Evolutionary conservation across 2,797 vertebrate genomes (phyloP).

Genomic region (Artibeus lituratus): DNA sequence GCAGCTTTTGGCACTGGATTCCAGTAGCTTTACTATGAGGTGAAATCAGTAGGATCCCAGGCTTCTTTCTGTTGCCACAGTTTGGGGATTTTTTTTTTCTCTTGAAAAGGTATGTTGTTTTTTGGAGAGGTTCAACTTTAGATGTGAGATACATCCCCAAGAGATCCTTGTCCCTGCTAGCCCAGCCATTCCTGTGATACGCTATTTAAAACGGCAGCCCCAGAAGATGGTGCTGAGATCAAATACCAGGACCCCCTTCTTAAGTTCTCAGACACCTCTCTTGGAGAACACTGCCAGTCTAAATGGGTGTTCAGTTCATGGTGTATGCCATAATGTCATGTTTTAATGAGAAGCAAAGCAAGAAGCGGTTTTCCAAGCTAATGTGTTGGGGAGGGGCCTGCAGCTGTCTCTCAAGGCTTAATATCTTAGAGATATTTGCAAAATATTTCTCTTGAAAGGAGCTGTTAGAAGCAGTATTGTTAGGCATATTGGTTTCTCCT

Average conservation of each 20-base stretch:
- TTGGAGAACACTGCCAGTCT: not conserved
- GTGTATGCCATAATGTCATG: not conserved
- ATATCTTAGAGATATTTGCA: slow-evolving; percentile 28
- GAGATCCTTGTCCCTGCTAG: not conserved
- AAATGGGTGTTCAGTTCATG: not conserved
- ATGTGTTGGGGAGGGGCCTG: not conserved
- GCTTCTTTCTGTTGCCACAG: not conserved
- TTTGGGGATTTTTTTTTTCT: not conserved
- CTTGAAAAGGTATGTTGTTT: not conserved
- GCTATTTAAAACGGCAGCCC: not conserved
- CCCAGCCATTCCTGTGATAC: not conserved
- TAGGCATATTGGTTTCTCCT: slow-evolving; percentile 1
- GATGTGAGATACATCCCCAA: not conserved
- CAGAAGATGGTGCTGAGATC: not conserved
- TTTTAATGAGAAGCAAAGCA: slow-evolving; percentile 44
- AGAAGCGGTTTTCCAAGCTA: slow-evolving; percentile 28
- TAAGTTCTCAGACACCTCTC: slow-evolving; percentile 25
- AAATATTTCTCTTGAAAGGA: slow-evolving; percentile 41
- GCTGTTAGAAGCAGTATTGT: slow-evolving; percentile 11
- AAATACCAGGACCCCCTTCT: slow-evolving; percentile 1
- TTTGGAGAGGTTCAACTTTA: not conserved
- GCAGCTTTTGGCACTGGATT: slow-evolving; percentile 37
- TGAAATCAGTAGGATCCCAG: not conserved
- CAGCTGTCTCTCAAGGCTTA: not conserved
- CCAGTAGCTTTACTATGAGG: not conserved